Percentiles rank a stretch among this genome's conserved stretches.
Conservation (phyloP, 2,113 vertebrate species). For the Solea solea region DNA sequence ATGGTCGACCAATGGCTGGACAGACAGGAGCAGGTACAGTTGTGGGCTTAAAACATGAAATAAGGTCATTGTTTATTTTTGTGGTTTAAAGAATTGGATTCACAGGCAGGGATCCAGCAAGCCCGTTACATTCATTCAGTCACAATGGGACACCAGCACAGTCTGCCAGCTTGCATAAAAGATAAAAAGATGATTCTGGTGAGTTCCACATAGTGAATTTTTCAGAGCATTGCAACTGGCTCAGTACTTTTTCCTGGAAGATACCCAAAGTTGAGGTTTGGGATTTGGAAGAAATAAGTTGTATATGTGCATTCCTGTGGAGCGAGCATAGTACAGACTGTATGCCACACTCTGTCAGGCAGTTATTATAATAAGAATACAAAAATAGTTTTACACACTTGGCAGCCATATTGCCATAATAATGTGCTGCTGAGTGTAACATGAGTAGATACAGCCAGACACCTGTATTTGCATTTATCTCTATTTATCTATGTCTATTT, state of each 20-base stretch:
- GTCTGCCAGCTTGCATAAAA: not conserved
- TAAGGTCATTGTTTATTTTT: not conserved
- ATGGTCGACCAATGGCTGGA: constrained; percentile 98
- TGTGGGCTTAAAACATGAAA: not conserved
- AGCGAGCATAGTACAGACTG: not conserved
- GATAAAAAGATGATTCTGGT: not conserved
- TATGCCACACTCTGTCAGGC: not conserved
- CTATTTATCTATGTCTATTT: not conserved
- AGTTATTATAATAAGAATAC: constrained; percentile 3
- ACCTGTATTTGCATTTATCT: not conserved
- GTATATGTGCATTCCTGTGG: not conserved
- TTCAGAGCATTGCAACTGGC: not conserved
- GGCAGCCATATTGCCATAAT: not conserved
- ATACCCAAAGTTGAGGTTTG: not conserved
- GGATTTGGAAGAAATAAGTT: not conserved
- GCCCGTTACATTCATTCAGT: not conserved
- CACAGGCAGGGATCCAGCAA: not conserved
- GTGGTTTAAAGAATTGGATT: not conserved
- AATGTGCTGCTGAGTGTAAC: not conserved
- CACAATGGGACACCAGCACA: not conserved
- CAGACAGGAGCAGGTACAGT: constrained; percentile 93
- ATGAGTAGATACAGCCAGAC: not conserved
- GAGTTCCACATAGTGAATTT: not conserved
- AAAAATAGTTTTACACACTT: not conserved
- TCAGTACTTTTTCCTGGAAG: not conserved